Evolutionary conservation across 2,113 vertebrate species (phyloP), one percentile per base, ranked within the genome.

Genomic region (Brachirus orientalis): DNA sequence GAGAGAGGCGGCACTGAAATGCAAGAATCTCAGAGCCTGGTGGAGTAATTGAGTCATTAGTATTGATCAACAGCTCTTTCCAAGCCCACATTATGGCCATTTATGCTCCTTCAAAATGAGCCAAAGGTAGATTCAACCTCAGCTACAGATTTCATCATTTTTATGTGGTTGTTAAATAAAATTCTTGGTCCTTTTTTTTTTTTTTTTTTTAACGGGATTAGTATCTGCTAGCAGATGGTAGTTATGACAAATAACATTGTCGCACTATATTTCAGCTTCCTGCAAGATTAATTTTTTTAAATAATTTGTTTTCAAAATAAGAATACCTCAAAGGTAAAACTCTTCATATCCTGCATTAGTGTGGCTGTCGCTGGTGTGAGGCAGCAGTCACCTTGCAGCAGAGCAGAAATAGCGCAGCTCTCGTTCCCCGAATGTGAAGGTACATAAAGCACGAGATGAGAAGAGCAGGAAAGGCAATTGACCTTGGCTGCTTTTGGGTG

Each of bases 361-460:
- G 69, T 47, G 53, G 62, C 52, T 79, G 65, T 73, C 37, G n/a
- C 79, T 69, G 47, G 28, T 55, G 62, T 71, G 47, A 76, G 72
- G 76, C 75, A 77, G 76, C 89, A 89, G 87, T 97, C 94, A 95
- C 94, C 94, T 96, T 95, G 94, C 92, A 92, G 93, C 87, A 90
- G 85, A 91, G 93, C 91, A 94, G 92, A 94, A 95, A 94, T 92
- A 94, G 93, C 80, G 72, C 72, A 80, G 85, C 83, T 69, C 85
- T 77, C 87, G 60, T 92, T 91, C 86, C 86, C 78, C 79, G 87
- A 90, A 88, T 90, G 92, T 88, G 85, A 90, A 90, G 84, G 83
- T 87, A 91, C 87, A 93, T 90, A 89, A 90, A 87, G 85, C 91
- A 92, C 86, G 68, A 84, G 89, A 89, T 89, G 80, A 88, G 77